These are phyloP conservation scores for Holotrichia oblita DNA, from an alignment of 1,140 invertebrate species.

Conservation along the genomic window DNA sequence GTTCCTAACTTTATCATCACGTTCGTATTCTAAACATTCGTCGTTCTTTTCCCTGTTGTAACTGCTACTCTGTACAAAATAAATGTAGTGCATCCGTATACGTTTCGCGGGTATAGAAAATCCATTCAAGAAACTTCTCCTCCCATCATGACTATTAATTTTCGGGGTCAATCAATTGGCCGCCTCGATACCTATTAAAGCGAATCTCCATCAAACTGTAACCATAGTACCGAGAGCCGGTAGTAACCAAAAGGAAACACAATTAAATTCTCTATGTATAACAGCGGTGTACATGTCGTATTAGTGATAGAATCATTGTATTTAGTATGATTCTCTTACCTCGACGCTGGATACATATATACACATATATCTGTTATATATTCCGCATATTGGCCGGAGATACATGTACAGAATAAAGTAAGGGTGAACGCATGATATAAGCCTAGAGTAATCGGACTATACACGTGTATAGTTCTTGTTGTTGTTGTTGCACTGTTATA, in stretches of 20 bases:
- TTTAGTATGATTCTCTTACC: constrained; percentile 20
- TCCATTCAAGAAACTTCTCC: background rate
- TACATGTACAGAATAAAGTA: constrained; percentile 23
- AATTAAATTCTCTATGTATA: constrained; percentile 31
- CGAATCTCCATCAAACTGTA: constrained; percentile 6
- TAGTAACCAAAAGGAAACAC: background rate
- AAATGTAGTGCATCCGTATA: too few species aligned
- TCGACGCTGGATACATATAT: too few species aligned
- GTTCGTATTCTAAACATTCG: too few species aligned
- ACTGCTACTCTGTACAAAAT: too few species aligned
- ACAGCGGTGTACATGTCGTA: background rate
- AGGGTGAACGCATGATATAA: constrained; percentile 20
- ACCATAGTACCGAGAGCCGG: background rate
- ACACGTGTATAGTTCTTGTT: constrained; percentile 28
- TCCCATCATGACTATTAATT: constrained; percentile 5
- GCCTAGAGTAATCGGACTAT: background rate
- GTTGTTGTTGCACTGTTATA: constrained; percentile 29
- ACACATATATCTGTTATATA: background rate
- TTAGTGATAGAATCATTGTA: background rate
- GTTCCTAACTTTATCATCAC: too few species aligned
- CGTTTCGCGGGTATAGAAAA: background rate
- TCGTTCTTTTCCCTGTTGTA: too few species aligned
- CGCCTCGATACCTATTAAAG: background rate
- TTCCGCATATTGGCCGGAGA: constrained; percentile 19
- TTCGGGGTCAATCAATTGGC: constrained; percentile 18